phyloP scores from a whole-genome alignment of 2,888 invertebrate species.

The Melanotus villosus region DNA sequence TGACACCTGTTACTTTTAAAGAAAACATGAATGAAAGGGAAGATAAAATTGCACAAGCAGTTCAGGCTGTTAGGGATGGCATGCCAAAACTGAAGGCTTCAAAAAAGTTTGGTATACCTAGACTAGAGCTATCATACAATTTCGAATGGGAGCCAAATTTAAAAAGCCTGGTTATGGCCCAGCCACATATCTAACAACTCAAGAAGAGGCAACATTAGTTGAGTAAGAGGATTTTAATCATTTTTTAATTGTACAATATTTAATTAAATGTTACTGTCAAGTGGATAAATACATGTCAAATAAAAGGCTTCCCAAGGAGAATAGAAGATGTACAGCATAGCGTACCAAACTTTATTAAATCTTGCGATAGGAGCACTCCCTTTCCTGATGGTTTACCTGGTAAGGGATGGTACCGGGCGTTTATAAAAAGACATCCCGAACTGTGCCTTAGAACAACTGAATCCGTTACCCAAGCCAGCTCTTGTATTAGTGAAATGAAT shows the following conservation, averaged over 20 bases:
- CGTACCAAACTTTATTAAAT: conserved; percentile 42
- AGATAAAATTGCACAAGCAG: not conserved
- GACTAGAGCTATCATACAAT: not conserved
- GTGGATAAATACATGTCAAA: not conserved
- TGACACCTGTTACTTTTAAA: no score
- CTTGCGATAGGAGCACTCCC: conserved; percentile 33
- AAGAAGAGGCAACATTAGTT: conserved; percentile 31
- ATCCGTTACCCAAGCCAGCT: conserved; percentile 54
- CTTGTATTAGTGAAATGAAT: not conserved
- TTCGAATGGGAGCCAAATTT: conserved; percentile 14
- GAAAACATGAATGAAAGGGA: not conserved
- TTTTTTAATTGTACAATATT: no score
- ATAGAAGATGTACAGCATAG: conserved; percentile 36
- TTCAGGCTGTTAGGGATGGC: not conserved
- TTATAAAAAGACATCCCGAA: conserved; percentile 52
- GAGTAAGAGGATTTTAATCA: no score
- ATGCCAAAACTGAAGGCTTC: not conserved
- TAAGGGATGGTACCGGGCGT: conserved; percentile 54
- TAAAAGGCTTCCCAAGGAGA: not conserved
- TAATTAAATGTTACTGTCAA: no score
- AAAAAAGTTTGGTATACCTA: not conserved
- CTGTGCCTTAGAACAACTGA: conserved; percentile 50
- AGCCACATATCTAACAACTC: conserved; percentile 17
- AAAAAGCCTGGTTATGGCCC: conserved; percentile 24
- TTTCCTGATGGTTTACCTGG: conserved; percentile 44